Base-by-base conservation (phyloP, 2,888 invertebrate genomes). In the Dinocampus coccinellae region DNA sequence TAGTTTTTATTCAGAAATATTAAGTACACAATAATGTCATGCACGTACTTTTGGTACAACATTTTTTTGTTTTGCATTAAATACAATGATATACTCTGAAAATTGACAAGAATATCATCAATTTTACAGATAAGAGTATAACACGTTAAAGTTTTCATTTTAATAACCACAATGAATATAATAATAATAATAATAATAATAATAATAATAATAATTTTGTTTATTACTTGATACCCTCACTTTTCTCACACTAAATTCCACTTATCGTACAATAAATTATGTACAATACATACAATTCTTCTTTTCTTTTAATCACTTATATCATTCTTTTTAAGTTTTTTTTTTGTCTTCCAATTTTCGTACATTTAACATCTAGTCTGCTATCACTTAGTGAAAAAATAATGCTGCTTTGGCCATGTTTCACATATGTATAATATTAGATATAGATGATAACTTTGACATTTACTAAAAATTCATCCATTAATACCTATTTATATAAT, bases 311-410 rank as follows among this genome's bases (percentile, higher is more conserved):
- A 33, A 29, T 58, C 34, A 16, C 58, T 73, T 64, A 53, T 67
- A 60, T 67, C 55, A 22, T 53, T 52, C 58, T 47, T n/a, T 4
- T 66, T 69, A 33, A 71, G 65, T 62, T 68, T 39, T 62, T 57
- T 62, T 57, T 64, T 66, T 34, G 20, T 29, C 34, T 16, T 33
- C 11, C 67, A 36, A 47, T 64, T 20, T 11, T 34, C 33, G 16
- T n/a, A 2, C 47, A 24, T 42, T 69, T 60, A 64, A 73, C 63
- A 67, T 73, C 65, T 70, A 72, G 58, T 70, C 74, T 74, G 76
- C 80, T 84, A 83, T 80, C 81, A 84, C 83, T 84, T 81, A 85
- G 84, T 86, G 85, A 83, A 86, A 86, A 86, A 86, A 86, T 86
- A 86, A 85, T 84, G 84, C 84, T 85, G 86, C 85, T 85, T 85